Evolutionary conservation across 2,888 invertebrate species (phyloP), one percentile per base, ranked within the genome.

Genomic region (Leptinotarsa peninsularis): DNA sequence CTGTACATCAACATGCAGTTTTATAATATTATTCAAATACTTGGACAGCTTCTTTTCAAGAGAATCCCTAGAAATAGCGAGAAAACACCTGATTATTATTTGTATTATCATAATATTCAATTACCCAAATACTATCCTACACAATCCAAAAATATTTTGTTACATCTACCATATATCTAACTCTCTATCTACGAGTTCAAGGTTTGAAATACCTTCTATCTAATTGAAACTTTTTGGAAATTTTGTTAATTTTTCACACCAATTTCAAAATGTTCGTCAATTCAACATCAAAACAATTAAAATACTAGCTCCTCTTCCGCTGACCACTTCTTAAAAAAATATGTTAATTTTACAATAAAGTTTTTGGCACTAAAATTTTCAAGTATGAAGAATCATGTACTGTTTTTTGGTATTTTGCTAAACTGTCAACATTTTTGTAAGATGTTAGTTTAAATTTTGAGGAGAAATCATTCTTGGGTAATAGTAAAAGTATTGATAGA

Each of bases 111-210:
- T 63, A n/a, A 33, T 63, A 63, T 80, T 76, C 58, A 72, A 82
- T 80, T 79, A 80, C 83, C 84, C 83, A 81, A 81, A 84, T 85
- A 84, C 86, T 87, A 88, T 77, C 83, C 87, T 87, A 88, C 75
- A 86, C 85, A 86, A 87, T 88, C 87, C 87, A 88, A 88, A 88
- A 88, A 88, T 88, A 88, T 87, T 86, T 85, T 85, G 81, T 84
- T 85, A 86, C 85, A 85, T 85, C 84, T 86, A 87, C 85, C 85
- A 84, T 83, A 82, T 82, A 84, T 83, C 77, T 76, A 74, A 83
- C 81, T 84, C 84, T 85, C 85, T 83, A 80, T 73, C 83, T 84
- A 85, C 43, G 85, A 86, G 84, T 86, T 84, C 82, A 84, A 85
- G 86, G 85, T 86, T 84, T 85, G 80, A 80, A 80, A 83, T 85